Base-by-base conservation (phyloP, 2,888 invertebrate species). In the Caenorhabditis panamensis region DNA sequence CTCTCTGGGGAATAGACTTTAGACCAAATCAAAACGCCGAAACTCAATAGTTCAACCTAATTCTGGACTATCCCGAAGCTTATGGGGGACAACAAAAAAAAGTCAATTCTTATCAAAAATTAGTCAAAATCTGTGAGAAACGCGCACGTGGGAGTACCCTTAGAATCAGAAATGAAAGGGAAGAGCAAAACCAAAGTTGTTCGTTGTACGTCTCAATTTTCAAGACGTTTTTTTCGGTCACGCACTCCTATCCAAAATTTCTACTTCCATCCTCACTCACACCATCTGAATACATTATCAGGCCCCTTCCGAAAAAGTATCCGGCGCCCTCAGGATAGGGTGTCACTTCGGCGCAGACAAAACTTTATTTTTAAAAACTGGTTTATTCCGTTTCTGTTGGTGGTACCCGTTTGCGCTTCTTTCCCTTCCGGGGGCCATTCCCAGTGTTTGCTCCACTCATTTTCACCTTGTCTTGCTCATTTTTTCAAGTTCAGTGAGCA, bases 251-350 rank as follows among this genome's bases (percentile, higher is more conserved):
- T 49, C 37, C 54, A 67, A 59, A 61, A 59, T 59, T 64, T 64
- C 26, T 44, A 54, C 66, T 18, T 37, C 26, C 28, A 62, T 62
- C 41, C 20, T 44, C 22, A 54, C 61, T 36, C 53, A 31, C 28
- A 37, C 49, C 63, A 63, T 72, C 64, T 73, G 73, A 73, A 73
- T 73, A 66, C 64, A 73, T 73, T 73, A 64, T 31, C 51, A 68
- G 47, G 49, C 59, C 53, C 61, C 36, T 47, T 56, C 53, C 16
- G 37, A 28, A 26, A 53, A 63, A 71, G 61, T 24, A 51, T 51
- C 49, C 49, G 36, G 59, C 41, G 37, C 4, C 2, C 28, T 3
- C n/a, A n/a, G n/a, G 9, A 58, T 51, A 49, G 56, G 61, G 63
- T 72, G 63, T 72, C 63, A 72, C 72, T 63, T 62, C 54, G 59